Evolutionary conservation across 1,140 invertebrate species (phyloP), one percentile per base, ranked within the genome.

Genomic region (Holcopasites calliopsidis): DNA sequence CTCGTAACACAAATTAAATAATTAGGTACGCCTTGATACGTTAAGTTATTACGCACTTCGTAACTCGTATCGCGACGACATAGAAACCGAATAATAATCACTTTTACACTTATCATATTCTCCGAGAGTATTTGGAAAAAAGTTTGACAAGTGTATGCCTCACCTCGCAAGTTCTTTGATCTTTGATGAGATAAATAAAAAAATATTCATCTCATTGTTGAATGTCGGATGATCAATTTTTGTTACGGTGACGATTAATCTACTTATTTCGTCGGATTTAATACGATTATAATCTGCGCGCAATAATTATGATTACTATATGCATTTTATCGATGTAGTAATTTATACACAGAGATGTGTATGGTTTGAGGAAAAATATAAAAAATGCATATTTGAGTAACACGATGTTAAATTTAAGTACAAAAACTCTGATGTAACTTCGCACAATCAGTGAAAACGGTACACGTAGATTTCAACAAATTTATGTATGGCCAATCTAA

Each of bases 21-120:
- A 81, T 71, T 86, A 83, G 79, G 72, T 68, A 82, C 79, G 74
- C 79, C 84, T 86, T 88, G 84, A 86, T 77, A 83, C 84, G 78
- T 61, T 73, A 54, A 61, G 70, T 83, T 82, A 82, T 79, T 50
- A 66, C 54, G 61, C 61, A 74, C 76, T 61, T 35, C 68, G 4
- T 68, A 74, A 40, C 6, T 66, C 5, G 23, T 42, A 44, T 64
- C 38, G 42, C 61, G 52, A 23, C 38, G 13, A n/a, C 21, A 42
- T 62, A 50, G 16, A 26, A 38, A 26, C 38, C 26, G 13, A 44
- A 31, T 35, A 28, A 26, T 66, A 38, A 3, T 44, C 28, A 58
- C 38, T 58, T 77, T 62, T 74, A 69, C 73, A 60, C 23, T n/a
- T n/a, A 73, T 54, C 28, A 42, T 47, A 21, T 74, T 65, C 26